Evolutionary conservation across 92 coral and sea anemone genomes (phyloP), one percentile per base, ranked within the genome.

Genomic region (Heteractis magnifica): DNA sequence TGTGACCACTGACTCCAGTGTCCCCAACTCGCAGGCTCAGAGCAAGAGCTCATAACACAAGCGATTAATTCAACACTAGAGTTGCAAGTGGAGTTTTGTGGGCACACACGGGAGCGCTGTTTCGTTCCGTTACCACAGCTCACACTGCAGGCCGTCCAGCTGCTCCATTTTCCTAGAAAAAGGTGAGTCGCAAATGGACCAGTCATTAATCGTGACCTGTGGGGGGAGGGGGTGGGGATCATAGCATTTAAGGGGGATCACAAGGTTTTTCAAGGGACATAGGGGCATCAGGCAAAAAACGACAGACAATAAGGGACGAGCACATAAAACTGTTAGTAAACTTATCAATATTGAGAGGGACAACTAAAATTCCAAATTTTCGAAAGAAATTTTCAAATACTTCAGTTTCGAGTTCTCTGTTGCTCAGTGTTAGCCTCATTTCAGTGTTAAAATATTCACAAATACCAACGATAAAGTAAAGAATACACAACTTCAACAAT

Each of bases 1-100:
- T 76, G 70, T 19, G 85, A 71, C 85, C 85, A 82, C 85, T 71
- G 78, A 73, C 78, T 34, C 85, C 85, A 82, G 18, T 82, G 77
- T 53, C 41, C 71, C 85, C 65, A 82, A 5, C 55, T 71, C 8
- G 79, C 85, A 52, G 85, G 70, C 53, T 52, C 85, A 20, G 15
- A 7, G 49, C 83, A 80, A 3, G 83, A 12, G 16, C 41, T 10
- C 76, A 41, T 49, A 6, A 10, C 20, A 21, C 83, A 80, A 10
- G 60, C 50, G 13, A 5, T 15, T 56, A 41, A 44, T 12, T 65
- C 76, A 10, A 64, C 44, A 34, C 21, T 64, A 23, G 41, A 60
- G 19, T 81, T 51, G 49, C 85, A 82, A 9, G 18, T 62, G 14
- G 79, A 34, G 10, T 51, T 65, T 14, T 2, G 12, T 13, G 52